A percentile compares a stretch with the other conserved stretches of the same genome.
Conservation (phyloP, 2,888 invertebrate genomes). For the Pammene aurita region DNA sequence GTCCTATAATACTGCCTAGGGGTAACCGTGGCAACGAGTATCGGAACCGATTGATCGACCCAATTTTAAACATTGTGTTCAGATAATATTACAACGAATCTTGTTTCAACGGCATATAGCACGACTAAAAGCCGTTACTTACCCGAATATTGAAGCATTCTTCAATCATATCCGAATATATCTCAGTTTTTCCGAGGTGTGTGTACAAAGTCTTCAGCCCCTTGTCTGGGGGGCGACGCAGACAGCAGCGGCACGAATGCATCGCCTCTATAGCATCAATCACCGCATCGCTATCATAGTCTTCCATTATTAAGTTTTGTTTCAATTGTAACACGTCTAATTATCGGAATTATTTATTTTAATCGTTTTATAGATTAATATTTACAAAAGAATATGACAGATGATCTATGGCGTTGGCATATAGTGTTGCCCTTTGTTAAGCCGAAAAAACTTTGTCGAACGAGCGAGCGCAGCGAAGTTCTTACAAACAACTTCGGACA, state of each 20-base stretch:
- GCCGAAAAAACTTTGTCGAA: not conserved
- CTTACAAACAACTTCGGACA: too few species aligned
- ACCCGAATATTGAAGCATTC: conserved; percentile 22
- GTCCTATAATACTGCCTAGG: too few species aligned
- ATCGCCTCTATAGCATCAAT: conserved; percentile 14
- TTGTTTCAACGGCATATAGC: not conserved
- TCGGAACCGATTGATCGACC: not conserved
- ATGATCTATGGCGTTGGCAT: conserved; percentile 4
- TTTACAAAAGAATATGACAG: conserved; percentile 12
- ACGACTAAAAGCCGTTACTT: not conserved
- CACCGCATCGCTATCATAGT: conserved; percentile 4
- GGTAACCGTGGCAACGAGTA: not conserved
- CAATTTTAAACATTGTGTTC: not conserved
- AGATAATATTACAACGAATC: not conserved
- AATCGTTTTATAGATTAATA: not conserved
- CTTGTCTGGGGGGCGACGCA: conserved; percentile 4
- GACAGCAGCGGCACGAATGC: conserved; percentile 24
- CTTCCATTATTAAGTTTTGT: not conserved
- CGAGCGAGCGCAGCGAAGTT: too few species aligned
- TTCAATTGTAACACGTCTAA: not conserved
- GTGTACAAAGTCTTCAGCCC: conserved; percentile 9
- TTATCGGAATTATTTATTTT: not conserved
- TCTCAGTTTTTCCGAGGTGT: conserved; percentile 7
- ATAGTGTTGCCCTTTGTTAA: not conserved
- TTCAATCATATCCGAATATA: conserved; percentile 14